phyloP scores from a whole-genome alignment of 1,140 invertebrate species.

The Anastatus disparis region DNA sequence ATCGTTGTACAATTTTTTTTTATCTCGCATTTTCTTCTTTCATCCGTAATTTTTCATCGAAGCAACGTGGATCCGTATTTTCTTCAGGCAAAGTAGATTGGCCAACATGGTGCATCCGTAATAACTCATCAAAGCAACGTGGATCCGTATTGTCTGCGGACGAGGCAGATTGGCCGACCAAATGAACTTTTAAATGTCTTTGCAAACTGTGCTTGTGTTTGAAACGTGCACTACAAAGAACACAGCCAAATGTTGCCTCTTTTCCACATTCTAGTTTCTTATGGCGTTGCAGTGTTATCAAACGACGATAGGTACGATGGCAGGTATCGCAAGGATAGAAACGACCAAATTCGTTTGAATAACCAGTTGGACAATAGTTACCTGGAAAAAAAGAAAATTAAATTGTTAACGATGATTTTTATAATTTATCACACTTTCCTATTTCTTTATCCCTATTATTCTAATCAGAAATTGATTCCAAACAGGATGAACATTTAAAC shows the following conservation, averaged over 20 bases:
- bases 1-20: no score
- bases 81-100: conserved; percentile 26
- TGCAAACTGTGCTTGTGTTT: conserved; percentile 63
- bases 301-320: conserved; percentile 56
- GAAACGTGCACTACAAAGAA: conserved; percentile 59
- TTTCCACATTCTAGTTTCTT: conserved; percentile 63
- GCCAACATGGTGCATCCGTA: conserved; percentile 24
- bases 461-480: no score
- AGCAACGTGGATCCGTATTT: no score
- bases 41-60: no score
- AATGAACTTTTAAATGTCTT: conserved; percentile 58
- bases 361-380: background rate
- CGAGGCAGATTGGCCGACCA: background rate
- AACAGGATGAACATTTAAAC: no score
- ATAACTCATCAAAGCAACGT: conserved; percentile 13
- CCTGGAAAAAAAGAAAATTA: conserved; percentile 36
- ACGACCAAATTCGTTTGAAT: background rate
- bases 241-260: conserved; percentile 60
- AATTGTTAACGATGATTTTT: no score
- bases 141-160: no score
- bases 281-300: conserved; percentile 61
- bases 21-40: background rate
- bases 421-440: no score
- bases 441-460: no score
- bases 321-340: conserved; percentile 55